Percentiles rank a stretch among this genome's conserved stretches.
These are phyloP conservation scores for Eumaeus atala DNA, from an alignment of 1,140 invertebrate species.

Conservation along the genomic window DNA sequence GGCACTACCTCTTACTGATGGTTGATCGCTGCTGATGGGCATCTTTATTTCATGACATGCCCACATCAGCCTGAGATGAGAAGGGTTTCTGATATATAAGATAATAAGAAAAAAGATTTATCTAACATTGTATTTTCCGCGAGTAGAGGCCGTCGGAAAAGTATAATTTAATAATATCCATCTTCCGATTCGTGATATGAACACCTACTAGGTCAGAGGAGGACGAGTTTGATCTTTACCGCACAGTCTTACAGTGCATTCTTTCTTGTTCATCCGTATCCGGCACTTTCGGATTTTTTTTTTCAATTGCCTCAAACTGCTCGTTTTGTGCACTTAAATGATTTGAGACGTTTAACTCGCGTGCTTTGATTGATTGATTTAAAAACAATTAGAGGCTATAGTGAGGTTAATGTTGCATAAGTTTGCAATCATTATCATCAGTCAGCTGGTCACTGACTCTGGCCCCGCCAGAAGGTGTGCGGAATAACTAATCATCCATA, in stretches of 20 bases:
- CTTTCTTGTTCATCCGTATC: slow-evolving; percentile 22
- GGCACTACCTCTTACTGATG: too few relatives aligned
- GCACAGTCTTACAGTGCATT: slow-evolving; percentile 5
- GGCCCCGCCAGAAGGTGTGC: too few relatives aligned
- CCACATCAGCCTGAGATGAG: too few relatives aligned
- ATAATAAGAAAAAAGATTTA: slow-evolving; percentile 7
- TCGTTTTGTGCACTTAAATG: slow-evolving; percentile 12
- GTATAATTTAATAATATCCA: slow-evolving; percentile 56
- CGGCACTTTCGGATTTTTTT: slow-evolving; percentile 44
- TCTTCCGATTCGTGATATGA: slow-evolving; percentile 56
- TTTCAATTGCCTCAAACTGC: slow-evolving; percentile 38
- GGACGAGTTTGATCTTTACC: slow-evolving; percentile 17
- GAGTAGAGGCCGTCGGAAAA: slow-evolving; percentile 58
- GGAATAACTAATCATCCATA: too few relatives aligned
- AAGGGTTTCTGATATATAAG: too few relatives aligned
- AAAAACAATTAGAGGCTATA: neutral
- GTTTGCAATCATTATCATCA: too few relatives aligned
- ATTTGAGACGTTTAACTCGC: slow-evolving; percentile 27
- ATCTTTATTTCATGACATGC: too few relatives aligned
- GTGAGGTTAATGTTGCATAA: slow-evolving; percentile 2
- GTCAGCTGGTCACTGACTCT: too few relatives aligned
- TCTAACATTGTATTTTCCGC: slow-evolving; percentile 46
- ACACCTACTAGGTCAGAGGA: neutral
- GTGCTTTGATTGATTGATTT: slow-evolving; percentile 24
- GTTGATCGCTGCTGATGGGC: too few relatives aligned